Conservation (phyloP, 2,888 invertebrate species). For the Lasioglossum marginatum region DNA sequence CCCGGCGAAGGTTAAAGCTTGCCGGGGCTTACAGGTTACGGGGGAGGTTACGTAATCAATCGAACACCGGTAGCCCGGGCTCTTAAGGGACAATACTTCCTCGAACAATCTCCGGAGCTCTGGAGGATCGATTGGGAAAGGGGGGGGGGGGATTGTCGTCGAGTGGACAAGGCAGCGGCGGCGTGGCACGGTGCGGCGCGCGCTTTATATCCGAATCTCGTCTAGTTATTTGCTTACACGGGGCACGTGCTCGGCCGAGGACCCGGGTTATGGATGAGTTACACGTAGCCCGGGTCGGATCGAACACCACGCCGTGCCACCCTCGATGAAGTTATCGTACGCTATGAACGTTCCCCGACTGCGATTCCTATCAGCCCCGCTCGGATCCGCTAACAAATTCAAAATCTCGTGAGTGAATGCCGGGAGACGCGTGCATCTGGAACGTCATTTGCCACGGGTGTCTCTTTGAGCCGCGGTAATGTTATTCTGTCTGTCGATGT, state of each 20-base stretch:
- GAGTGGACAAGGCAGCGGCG: background rate
- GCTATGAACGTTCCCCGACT: slow-evolving; percentile 6
- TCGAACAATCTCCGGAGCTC: slow-evolving; percentile 39
- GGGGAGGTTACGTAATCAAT: slow-evolving; percentile 69
- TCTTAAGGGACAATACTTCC: slow-evolving; percentile 59
- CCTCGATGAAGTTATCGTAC: slow-evolving; percentile 33
- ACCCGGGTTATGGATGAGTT: slow-evolving; percentile 41
- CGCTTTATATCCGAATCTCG: slow-evolving; percentile 63
- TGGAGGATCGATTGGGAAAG: slow-evolving; percentile 43
- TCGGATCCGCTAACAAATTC: slow-evolving; percentile 22
- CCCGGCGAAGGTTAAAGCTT: slow-evolving; percentile 55
- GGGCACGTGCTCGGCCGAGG: slow-evolving; percentile 45
- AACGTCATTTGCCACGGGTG: background rate
- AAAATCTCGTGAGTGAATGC: background rate
- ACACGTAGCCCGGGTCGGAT: slow-evolving; percentile 32
- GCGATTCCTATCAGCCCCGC: background rate
- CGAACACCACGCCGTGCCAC: background rate
- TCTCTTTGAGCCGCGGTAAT: background rate
- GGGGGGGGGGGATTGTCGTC: slow-evolving; percentile 14
- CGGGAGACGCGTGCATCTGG: background rate
- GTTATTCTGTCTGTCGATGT: background rate
- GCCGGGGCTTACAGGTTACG: slow-evolving; percentile 60
- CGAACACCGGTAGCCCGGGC: slow-evolving; percentile 35
- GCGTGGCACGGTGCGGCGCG: background rate
- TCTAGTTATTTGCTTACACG: slow-evolving; percentile 60